phyloP scores from a whole-genome alignment of 2,797 vertebrate species.

The Glossophaga mutica region DNA sequence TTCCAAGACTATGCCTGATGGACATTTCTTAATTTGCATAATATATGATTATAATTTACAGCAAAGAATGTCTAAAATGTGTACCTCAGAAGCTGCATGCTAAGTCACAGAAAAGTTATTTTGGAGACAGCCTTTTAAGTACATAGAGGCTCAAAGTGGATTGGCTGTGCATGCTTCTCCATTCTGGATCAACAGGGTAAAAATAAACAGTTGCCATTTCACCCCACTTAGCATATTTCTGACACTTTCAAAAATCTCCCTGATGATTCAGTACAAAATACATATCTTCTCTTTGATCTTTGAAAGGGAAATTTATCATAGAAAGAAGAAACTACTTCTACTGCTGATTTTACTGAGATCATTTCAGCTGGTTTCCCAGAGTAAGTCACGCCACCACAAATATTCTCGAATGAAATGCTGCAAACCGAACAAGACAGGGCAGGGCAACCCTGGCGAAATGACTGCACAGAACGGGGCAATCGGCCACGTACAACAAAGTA shows the following conservation, averaged over 20 bases:
- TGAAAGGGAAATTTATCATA: slow-evolving; percentile 29
- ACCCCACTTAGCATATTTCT: background rate
- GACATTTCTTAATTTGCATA: background rate
- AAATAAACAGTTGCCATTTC: slow-evolving; percentile 32
- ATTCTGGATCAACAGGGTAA: background rate
- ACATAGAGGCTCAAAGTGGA: background rate
- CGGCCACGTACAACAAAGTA: slow-evolving; percentile 4
- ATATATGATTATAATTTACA: slow-evolving; percentile 14
- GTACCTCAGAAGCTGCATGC: background rate
- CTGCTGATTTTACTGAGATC: background rate
- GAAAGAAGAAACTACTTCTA: slow-evolving; percentile 30
- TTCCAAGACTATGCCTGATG: background rate
- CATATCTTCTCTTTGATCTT: slow-evolving; percentile 3
- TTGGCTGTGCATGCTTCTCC: background rate
- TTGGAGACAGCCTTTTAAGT: slow-evolving; percentile 1
- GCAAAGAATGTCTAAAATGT: background rate
- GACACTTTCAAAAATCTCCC: slow-evolving; percentile 10
- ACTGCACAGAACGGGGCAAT: background rate
- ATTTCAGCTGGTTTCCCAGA: slow-evolving; percentile 30
- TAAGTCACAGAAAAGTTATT: background rate
- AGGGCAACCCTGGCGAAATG: background rate
- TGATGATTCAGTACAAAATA: slow-evolving; percentile 36
- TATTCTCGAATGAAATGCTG: slow-evolving; percentile 10
- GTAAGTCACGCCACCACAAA: slow-evolving; percentile 25
- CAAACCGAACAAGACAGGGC: background rate